Evolutionary conservation across 2,888 invertebrate species (phyloP), one percentile per base, ranked within the genome.

Genomic region (Heteromurus nitidus): DNA sequence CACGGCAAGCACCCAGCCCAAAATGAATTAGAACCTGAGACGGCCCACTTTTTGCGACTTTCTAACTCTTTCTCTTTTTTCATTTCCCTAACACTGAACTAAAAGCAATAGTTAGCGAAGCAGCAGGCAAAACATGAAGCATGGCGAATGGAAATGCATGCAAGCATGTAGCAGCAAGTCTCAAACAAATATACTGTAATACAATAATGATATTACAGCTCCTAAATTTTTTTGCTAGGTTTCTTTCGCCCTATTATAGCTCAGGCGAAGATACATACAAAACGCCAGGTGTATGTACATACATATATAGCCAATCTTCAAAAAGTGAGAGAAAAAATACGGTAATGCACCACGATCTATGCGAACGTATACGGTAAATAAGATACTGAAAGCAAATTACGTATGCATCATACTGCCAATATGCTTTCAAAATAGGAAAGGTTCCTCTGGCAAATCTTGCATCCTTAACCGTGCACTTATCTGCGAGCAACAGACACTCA

Each of bases 1-100:
- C 85, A 84, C 82, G 80, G 74, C 84, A 80, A 86, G 85, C 85
- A 86, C 85, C 85, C 85, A 86, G 84, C 84, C 85, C 84, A 84
- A 84, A 86, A 85, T 86, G 85, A 85, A 84, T 83, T 80, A 75
- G 81, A 81, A 79, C 70, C 77, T 84, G 84, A 83, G 83, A 73
- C 84, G 84, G 83, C 85, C 84, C 84, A 86, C 85, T 85, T 84
- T 73, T 82, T 84, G 82, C 77, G 84, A 84, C 84, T 84, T 84
- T 85, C 85, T 84, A 85, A 81, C 79, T 82, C 79, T 82, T 82
- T 82, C 82, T 82, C 82, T 82, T 82, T 81, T 72, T 81, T 58
- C 58, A 76, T 82, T 75, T 75, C 70, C 70, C 65, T 82, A 22
- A 42, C 65, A 65, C 60, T 26, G 18, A 60, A 60, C 60, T 28